Evolutionary conservation across 2,888 invertebrate species (phyloP), one percentile per base, ranked within the genome.

Genomic region (Ferdinandea cuprea): DNA sequence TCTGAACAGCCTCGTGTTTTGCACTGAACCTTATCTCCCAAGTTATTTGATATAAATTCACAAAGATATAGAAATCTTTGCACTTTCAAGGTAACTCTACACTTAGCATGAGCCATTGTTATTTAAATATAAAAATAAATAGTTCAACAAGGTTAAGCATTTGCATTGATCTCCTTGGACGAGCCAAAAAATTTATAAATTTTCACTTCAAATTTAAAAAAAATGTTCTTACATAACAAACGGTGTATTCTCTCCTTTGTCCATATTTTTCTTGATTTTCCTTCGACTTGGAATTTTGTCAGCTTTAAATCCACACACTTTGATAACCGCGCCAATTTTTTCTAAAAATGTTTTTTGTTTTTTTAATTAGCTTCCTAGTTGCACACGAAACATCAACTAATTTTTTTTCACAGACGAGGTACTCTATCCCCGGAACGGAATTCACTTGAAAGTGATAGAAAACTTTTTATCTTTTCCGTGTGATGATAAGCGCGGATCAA

Each of bases 361-460:
- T 54, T 25, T 32, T 19, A 61, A 61, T 63, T 37, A n/a, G 54
- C 54, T 66, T 74, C 17, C 42, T 25, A 25, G 68, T 61, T 68
- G 76, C 76, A 76, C 76, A 76, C 76, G 76, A 37, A 76, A 76
- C 76, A 54, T 37, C 59, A 46, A 76, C 68, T 76, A 46, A 48
- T 48, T 9, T 9, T 52, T 13, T 61, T n/a, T n/a, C n/a, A 68
- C 68, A 52, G 44, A 17, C 68, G 66, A n/a, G n/a, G n/a, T 52
- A 15, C 59, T 46, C 68, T 61, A 21, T 50, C 21, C 66, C 61
- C 63, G 58, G 32, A 21, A 66, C 40, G 58, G 32, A 21, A 66
- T 30, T 15, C 30, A 46, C 63, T 19, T 21, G 19, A 35, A 35
- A 63, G 30, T 30, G 7, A 35, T 11, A 11, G 13, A 59, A 50